phyloP scores from a whole-genome alignment of 2,888 invertebrate genomes.

The Hermodice carunculata region DNA sequence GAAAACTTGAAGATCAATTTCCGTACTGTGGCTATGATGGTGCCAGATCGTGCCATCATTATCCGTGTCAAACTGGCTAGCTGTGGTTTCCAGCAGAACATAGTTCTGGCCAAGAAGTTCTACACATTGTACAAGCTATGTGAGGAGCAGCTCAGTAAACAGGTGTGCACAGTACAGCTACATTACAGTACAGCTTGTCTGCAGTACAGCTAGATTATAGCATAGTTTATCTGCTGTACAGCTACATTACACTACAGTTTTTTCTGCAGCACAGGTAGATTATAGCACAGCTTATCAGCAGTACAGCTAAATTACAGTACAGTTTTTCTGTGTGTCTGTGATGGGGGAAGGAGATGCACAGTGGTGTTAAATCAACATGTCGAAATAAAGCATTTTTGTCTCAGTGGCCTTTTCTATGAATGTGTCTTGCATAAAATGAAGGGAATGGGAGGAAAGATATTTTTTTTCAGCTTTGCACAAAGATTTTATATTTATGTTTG shows the following conservation, averaged over 20 bases:
- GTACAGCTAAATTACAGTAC: not conserved
- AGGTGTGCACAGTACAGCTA: constrained; percentile 73
- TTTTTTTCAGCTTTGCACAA: no score
- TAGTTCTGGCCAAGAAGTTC: constrained; percentile 94
- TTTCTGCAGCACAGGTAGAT: not conserved
- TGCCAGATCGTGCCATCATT: constrained; percentile 96
- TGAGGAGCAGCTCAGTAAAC: constrained; percentile 97
- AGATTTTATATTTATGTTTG: no score
- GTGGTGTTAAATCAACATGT: no score
- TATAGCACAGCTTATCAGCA: not conserved
- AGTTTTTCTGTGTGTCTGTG: no score
- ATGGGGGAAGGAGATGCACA: no score
- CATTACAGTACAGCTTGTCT: not conserved
- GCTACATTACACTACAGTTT: not conserved
- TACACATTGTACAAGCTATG: constrained; percentile 96
- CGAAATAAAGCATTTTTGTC: no score
- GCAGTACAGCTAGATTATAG: not conserved
- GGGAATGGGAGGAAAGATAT: no score
- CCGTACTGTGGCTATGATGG: constrained; percentile 99
- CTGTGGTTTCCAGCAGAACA: constrained; percentile 96
- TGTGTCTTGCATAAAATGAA: no score
- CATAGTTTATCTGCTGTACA: not conserved
- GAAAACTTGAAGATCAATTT: constrained; percentile 98
- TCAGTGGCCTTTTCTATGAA: no score
- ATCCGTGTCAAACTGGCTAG: constrained; percentile 96